Conservation (phyloP, 2,888 invertebrate genomes). For the Drosophila borealis region DNA sequence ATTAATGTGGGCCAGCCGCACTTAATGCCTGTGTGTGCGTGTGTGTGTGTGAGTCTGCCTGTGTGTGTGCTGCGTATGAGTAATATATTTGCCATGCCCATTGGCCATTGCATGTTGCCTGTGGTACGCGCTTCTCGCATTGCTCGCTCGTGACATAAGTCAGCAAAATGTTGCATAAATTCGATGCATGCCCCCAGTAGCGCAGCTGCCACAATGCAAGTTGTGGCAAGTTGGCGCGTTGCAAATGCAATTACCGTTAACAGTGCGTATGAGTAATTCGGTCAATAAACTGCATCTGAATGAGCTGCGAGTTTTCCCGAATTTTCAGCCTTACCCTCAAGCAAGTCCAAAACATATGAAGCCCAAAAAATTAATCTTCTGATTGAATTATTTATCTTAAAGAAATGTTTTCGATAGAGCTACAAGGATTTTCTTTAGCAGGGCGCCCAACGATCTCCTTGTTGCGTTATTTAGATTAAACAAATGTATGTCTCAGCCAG, state of each 20-base stretch:
- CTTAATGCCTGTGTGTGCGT: conserved; percentile 6
- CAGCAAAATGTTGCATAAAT: conserved; percentile 45
- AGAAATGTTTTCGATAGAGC: too few species aligned
- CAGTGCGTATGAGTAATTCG: conserved; percentile 57
- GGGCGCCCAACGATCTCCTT: too few species aligned
- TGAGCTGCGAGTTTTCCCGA: too few species aligned
- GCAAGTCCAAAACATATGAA: too few species aligned
- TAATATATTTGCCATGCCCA: conserved; percentile 50
- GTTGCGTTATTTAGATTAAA: too few species aligned
- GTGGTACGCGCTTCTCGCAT: conserved; percentile 4
- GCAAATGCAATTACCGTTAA: conserved; percentile 33
- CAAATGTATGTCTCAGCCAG: too few species aligned
- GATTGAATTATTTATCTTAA: too few species aligned
- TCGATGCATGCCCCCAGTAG: conserved; percentile 8
- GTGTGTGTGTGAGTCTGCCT: conserved; percentile 22
- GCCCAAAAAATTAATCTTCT: too few species aligned
- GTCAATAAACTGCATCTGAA: conserved; percentile 13
- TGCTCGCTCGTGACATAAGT: conserved; percentile 33
- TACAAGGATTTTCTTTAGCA: too few species aligned
- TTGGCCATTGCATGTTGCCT: conserved; percentile 12
- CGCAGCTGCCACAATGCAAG: not conserved
- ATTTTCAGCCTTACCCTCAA: too few species aligned
- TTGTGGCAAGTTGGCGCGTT: not conserved
- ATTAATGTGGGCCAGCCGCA: conserved; percentile 72
- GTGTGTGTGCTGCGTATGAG: conserved; percentile 59